Evolutionary conservation across 1,140 invertebrate species (phyloP).

Genomic region (Apis dorsata): DNA sequence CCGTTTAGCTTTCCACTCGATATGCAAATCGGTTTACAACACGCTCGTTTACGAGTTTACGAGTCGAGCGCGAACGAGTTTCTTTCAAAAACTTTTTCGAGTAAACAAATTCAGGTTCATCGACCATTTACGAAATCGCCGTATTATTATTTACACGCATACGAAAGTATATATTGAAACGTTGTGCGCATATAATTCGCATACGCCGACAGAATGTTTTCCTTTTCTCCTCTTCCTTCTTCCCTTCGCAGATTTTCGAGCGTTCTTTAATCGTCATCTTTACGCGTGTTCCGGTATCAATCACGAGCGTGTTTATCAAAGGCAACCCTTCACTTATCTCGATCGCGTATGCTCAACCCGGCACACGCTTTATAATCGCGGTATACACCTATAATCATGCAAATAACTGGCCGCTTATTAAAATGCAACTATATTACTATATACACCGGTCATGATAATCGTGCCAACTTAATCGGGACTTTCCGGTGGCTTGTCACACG

Average conservation of each 20-base stretch:
- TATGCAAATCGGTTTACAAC: slow-evolving; percentile 42
- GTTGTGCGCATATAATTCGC: neutral
- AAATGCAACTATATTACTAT: slow-evolving; percentile 39
- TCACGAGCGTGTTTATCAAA: slow-evolving; percentile 51
- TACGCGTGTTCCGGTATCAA: slow-evolving; percentile 46
- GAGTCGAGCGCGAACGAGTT: slow-evolving; percentile 1
- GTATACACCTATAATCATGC: slow-evolving; percentile 56
- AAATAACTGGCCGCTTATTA: slow-evolving; percentile 48
- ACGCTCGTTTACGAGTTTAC: slow-evolving; percentile 17
- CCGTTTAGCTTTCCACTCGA: slow-evolving; percentile 29
- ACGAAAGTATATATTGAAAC: neutral
- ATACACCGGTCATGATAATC: slow-evolving; percentile 23
- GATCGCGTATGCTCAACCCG: slow-evolving; percentile 13
- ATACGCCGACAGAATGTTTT: neutral
- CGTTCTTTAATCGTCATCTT: slow-evolving; percentile 52
- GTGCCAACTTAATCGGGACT: slow-evolving; percentile 35
- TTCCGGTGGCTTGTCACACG: neutral
- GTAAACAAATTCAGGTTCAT: neutral
- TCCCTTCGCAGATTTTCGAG: neutral
- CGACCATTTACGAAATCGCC: slow-evolving; percentile 23
- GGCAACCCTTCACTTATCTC: slow-evolving; percentile 48
- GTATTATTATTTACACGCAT: slow-evolving; percentile 8
- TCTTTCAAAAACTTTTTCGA: slow-evolving; percentile 3
- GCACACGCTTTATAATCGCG: slow-evolving; percentile 45
- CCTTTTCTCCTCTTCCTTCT: no score